phyloP scores from a whole-genome alignment of 2,113 vertebrate genomes.

The Phylloscopus trochiloides region DNA sequence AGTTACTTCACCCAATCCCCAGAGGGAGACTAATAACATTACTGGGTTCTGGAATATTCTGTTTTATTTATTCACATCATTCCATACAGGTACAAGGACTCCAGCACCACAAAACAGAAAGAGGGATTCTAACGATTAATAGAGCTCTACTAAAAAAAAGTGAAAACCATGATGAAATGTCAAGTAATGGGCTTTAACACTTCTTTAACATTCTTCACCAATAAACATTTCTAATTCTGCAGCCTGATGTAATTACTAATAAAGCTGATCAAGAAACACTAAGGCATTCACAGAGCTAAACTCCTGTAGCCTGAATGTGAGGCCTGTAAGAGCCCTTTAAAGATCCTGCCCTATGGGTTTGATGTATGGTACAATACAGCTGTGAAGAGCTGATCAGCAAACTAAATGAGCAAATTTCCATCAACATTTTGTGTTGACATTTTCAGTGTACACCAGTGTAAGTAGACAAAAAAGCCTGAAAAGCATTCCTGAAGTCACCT shows the following conservation, averaged over 20 bases:
- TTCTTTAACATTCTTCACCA: background rate
- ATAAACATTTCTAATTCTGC: background rate
- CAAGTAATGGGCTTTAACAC: rapidly evolving
- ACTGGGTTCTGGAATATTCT: background rate
- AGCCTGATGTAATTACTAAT: background rate
- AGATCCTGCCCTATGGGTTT: background rate
- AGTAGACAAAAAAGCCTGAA: background rate
- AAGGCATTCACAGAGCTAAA: background rate
- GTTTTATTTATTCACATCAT: background rate
- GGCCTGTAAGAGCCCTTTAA: background rate
- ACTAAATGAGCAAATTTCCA: background rate
- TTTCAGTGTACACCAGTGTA: background rate
- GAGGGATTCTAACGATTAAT: background rate
- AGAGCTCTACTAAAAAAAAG: background rate
- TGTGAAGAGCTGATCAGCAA: background rate
- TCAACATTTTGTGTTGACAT: background rate
- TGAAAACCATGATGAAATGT: background rate
- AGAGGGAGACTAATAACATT: background rate
- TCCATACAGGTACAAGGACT: background rate
- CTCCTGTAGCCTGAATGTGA: background rate
- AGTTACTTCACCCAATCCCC: background rate
- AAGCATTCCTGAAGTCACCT: background rate
- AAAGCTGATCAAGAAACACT: background rate
- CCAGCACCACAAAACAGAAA: background rate
- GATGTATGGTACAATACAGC: background rate